A percentile compares a stretch with the other conserved stretches of the same genome.
Conservation (phyloP, 2,113 vertebrate species). For the Anolis carolinensis region DNA sequence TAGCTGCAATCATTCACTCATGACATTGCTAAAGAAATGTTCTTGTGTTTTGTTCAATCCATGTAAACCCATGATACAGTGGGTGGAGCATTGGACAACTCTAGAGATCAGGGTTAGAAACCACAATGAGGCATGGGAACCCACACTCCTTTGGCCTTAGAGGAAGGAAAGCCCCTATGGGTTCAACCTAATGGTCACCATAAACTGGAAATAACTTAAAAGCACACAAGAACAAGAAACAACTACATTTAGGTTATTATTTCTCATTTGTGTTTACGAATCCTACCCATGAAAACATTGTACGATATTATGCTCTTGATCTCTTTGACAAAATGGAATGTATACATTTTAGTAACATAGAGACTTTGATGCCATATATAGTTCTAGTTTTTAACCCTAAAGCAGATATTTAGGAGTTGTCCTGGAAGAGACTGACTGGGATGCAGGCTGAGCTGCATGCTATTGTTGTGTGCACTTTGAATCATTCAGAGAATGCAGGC, state of each 20-base stretch:
- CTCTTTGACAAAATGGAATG: neutral
- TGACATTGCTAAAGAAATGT: too few relatives aligned
- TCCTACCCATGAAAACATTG: neutral
- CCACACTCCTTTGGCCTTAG: too few relatives aligned
- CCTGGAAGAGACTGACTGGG: neutral
- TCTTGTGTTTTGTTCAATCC: too few relatives aligned
- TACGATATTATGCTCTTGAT: neutral
- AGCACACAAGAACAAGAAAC: too few relatives aligned
- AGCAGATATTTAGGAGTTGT: neutral
- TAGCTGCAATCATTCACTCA: too few relatives aligned
- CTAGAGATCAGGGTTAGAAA: neutral
- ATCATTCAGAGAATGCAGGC: neutral
- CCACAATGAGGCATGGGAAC: too few relatives aligned
- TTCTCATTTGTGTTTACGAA: neutral
- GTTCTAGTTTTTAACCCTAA: neutral
- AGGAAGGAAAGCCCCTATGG: too few relatives aligned
- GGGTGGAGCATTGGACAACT: too few relatives aligned
- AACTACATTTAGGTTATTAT: neutral
- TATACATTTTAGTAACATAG: too few relatives aligned
- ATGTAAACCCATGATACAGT: too few relatives aligned
- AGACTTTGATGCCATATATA: neutral
- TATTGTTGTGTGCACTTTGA: neutral
- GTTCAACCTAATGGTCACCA: too few relatives aligned
- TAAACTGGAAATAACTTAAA: too few relatives aligned
- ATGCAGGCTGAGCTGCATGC: neutral